phyloP scores from a whole-genome alignment of 2,797 vertebrate species.

The Carcharodon carcharias region DNA sequence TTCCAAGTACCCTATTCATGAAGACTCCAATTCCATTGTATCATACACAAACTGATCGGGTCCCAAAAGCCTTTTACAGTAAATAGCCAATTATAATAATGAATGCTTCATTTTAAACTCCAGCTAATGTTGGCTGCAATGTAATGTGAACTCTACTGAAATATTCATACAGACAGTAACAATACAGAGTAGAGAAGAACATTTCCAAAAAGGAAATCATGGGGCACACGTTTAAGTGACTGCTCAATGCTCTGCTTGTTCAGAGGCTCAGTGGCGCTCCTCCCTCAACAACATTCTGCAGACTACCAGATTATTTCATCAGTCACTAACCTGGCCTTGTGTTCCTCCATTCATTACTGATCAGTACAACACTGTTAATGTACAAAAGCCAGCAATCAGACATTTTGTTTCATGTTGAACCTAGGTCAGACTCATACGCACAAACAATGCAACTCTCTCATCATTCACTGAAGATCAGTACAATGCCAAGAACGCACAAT shows the following conservation, averaged over 20 bases:
- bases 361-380: constrained; percentile 9
- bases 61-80: not conserved
- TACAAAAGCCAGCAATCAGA: constrained; percentile 7
- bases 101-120: not conserved
- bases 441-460: not conserved
- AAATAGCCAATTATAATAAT: not conserved
- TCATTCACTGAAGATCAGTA: not conserved
- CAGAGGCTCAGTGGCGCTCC: not conserved
- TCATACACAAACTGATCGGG: not conserved
- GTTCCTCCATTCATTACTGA: not conserved
- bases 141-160: constrained; percentile 2
- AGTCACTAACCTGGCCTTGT: not conserved
- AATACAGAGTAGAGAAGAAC: not conserved
- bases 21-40: not conserved
- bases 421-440: not conserved
- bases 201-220: not conserved
- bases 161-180: not conserved
- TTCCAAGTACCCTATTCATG: not conserved
- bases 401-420: not conserved
- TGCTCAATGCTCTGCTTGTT: not conserved
- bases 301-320: not conserved
- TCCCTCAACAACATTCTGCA: not conserved
- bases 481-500: not conserved
- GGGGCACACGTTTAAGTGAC: not conserved
- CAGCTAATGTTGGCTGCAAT: not conserved